Conservation (phyloP, 2,797 vertebrate species). For the Etheostoma nigrum region DNA sequence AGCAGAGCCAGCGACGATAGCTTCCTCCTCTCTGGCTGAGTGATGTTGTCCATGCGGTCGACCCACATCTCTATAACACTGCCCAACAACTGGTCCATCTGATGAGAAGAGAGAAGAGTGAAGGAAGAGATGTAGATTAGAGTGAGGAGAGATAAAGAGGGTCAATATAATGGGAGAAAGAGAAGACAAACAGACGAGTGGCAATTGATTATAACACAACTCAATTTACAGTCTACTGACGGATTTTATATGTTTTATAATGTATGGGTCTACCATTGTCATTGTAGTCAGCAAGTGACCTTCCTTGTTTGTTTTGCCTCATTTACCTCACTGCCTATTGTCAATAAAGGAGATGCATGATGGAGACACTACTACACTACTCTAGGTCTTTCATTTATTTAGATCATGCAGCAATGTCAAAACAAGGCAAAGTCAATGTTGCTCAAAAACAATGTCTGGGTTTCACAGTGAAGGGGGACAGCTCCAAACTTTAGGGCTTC, state of each 20-base stretch:
- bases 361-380: slow-evolving; percentile 5
- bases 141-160: neutral
- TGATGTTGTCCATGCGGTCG: slow-evolving; percentile 99
- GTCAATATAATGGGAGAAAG: neutral
- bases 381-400: slow-evolving; percentile 24
- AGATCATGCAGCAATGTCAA: slow-evolving; percentile 25
- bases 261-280: neutral
- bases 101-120: slow-evolving; percentile 20
- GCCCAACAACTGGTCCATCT: slow-evolving; percentile 93
- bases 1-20: slow-evolving; percentile 95
- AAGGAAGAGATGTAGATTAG: neutral
- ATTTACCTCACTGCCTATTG: slow-evolving; percentile 9
- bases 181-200: neutral
- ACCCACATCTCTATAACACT: slow-evolving; percentile 98
- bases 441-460: slow-evolving; percentile 13
- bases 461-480: slow-evolving; percentile 10
- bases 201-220: slow-evolving; percentile 6
- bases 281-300: slow-evolving; percentile 22
- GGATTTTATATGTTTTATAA: neutral
- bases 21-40: slow-evolving; percentile 97
- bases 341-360: slow-evolving; percentile 17
- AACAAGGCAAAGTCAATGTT: slow-evolving; percentile 33
- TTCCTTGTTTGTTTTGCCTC: slow-evolving; percentile 15
- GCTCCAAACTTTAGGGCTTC: slow-evolving; percentile 27
- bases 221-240: neutral